Conservation (phyloP, 2,888 invertebrate genomes). For the Apotomis turbidana region DNA sequence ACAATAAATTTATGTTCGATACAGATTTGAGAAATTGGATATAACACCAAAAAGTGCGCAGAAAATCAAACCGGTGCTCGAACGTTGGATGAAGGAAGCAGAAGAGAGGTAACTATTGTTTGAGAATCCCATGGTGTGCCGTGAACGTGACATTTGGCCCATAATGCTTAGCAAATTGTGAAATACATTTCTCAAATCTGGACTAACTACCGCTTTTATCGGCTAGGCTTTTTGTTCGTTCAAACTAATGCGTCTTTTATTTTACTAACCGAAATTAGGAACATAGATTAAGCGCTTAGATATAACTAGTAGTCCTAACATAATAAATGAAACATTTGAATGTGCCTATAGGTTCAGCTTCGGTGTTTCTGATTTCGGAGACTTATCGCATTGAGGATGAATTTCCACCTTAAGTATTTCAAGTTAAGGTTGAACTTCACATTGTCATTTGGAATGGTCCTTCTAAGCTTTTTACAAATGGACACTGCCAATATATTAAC, state of each 20-base stretch:
- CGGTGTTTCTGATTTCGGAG: conserved; percentile 20
- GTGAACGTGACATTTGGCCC: conserved; percentile 82
- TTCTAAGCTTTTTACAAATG: conserved; percentile 2
- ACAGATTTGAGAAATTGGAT: conserved; percentile 99
- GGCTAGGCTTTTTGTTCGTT: conserved; percentile 66
- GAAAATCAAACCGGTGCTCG: conserved; percentile 99
- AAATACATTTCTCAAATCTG: conserved; percentile 83
- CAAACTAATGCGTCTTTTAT: conserved; percentile 46
- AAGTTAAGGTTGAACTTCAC: conserved; percentile 9
- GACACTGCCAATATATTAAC: not conserved
- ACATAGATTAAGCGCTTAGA: conserved; percentile 42
- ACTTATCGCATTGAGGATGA: not conserved
- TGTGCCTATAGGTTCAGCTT: not conserved
- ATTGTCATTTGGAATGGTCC: conserved; percentile 14
- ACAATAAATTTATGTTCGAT: conserved; percentile 83
- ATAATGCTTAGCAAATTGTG: conserved; percentile 77
- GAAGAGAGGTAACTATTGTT: conserved; percentile 93
- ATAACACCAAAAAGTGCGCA: conserved; percentile 99
- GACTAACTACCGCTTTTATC: conserved; percentile 79
- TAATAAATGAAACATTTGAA: not conserved
- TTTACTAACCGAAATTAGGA: conserved; percentile 49
- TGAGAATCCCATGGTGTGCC: conserved; percentile 77
- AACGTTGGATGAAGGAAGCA: conserved; percentile 99
- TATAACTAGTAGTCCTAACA: not conserved
- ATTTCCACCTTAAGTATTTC: conserved; percentile 12